Percentiles rank a stretch among this genome's conserved stretches.
Evolutionary conservation across 2,113 vertebrate genomes (phyloP).

Genomic region (Puntigrus tetrazona): DNA sequence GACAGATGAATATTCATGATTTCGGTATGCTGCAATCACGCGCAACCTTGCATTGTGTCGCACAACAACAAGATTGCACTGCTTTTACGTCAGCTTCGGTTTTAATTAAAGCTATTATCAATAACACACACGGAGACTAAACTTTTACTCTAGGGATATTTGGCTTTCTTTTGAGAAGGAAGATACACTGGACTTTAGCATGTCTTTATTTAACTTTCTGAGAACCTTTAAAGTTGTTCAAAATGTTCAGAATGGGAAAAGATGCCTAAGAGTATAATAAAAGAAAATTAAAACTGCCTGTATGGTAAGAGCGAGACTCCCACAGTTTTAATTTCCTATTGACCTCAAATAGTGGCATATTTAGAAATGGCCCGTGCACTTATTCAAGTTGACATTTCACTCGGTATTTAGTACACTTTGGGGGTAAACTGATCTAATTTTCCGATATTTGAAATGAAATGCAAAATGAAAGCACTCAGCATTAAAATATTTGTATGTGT

Average conservation of each 20-base stretch:
- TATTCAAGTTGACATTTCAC: no score
- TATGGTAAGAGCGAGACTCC: neutral
- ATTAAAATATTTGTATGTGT: no score
- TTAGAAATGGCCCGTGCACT: no score
- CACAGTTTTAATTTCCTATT: no score
- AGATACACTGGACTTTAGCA: neutral
- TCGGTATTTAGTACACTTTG: no score
- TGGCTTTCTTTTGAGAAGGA: neutral
- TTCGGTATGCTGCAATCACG: neutral
- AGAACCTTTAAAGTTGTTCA: neutral
- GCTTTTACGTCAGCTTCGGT: neutral
- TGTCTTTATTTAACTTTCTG: neutral
- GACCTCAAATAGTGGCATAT: no score
- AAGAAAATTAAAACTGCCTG: neutral
- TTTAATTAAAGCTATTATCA: neutral
- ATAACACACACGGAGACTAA: neutral
- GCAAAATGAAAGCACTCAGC: no score
- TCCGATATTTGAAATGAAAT: no score
- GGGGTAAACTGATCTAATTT: no score
- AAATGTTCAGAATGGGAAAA: no score
- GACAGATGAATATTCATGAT: neutral
- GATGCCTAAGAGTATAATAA: no score
- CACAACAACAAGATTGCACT: neutral
- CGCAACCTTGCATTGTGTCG: slow-evolving; percentile 12
- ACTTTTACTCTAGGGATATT: neutral